Conservation (phyloP, 2,797 vertebrate species). For the Morelia viridis region DNA sequence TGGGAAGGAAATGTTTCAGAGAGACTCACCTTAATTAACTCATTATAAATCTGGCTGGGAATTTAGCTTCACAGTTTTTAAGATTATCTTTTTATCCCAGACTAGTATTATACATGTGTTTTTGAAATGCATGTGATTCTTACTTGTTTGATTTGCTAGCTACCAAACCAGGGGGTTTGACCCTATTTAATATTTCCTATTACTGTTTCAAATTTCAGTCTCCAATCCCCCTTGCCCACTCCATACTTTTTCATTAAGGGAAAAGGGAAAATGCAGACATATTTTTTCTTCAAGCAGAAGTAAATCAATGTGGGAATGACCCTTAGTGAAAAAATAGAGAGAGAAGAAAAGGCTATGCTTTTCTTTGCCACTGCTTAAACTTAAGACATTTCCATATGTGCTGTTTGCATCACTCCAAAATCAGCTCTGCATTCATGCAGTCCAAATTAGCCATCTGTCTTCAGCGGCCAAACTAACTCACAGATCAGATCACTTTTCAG, state of each 20-base stretch:
- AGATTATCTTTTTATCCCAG: background rate
- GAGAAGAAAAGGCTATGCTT: background rate
- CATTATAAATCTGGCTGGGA: background rate
- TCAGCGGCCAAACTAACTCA: background rate
- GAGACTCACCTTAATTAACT: background rate
- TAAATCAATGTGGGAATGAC: background rate
- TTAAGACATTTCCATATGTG: background rate
- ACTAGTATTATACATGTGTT: background rate
- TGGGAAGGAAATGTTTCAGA: background rate
- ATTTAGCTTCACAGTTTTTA: background rate
- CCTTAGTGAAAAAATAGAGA: background rate
- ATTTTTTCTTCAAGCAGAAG: background rate
- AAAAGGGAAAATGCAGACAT: background rate
- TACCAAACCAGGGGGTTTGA: background rate
- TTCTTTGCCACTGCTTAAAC: background rate
- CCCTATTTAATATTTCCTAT: background rate
- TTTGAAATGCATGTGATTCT: background rate
- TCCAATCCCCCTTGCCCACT: background rate
- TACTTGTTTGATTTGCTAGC: background rate
- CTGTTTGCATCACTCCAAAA: background rate
- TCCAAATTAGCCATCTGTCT: background rate
- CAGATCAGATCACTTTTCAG: no score
- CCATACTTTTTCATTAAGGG: background rate
- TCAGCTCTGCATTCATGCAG: background rate
- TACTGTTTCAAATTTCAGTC: background rate